Conservation (phyloP, 2,888 invertebrate genomes). For the Germaria angustata region DNA sequence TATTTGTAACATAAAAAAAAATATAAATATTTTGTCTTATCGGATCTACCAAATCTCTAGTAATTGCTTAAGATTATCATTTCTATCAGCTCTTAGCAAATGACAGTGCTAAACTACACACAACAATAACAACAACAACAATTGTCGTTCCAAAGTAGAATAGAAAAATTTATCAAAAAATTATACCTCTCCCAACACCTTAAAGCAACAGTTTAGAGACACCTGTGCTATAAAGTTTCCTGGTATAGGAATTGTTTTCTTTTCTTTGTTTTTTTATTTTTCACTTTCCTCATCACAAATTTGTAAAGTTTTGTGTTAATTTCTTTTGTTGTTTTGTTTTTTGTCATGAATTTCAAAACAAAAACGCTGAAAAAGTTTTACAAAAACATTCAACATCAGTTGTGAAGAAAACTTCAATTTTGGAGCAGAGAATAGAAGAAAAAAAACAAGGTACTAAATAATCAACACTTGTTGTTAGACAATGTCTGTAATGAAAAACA, state of each 20-base stretch:
- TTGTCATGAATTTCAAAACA: slow-evolving; percentile 34
- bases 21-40: too few relatives aligned
- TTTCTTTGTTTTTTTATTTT: not conserved
- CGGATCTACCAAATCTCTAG: slow-evolving; percentile 15
- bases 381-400: slow-evolving; percentile 51
- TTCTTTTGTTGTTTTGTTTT: slow-evolving; percentile 48
- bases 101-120: slow-evolving; percentile 7
- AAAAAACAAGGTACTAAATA: slow-evolving; percentile 52
- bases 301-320: slow-evolving; percentile 65
- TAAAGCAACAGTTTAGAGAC: slow-evolving; percentile 52
- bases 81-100: slow-evolving; percentile 16
- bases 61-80: slow-evolving; percentile 32
- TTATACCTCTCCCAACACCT: slow-evolving; percentile 15
- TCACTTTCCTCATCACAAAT: slow-evolving; percentile 14
- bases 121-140: not conserved
- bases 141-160: not conserved
- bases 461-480: slow-evolving; percentile 63
- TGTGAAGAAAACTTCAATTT: slow-evolving; percentile 52
- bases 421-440: slow-evolving; percentile 16
- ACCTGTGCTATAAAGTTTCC: slow-evolving; percentile 52
- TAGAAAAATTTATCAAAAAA: slow-evolving; percentile 9
- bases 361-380: slow-evolving; percentile 19
- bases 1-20: too few relatives aligned
- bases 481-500: not conserved
- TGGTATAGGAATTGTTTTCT: not conserved